Evolutionary conservation across 2,888 invertebrate genomes (phyloP).

Genomic region (Orthosia gothica): DNA sequence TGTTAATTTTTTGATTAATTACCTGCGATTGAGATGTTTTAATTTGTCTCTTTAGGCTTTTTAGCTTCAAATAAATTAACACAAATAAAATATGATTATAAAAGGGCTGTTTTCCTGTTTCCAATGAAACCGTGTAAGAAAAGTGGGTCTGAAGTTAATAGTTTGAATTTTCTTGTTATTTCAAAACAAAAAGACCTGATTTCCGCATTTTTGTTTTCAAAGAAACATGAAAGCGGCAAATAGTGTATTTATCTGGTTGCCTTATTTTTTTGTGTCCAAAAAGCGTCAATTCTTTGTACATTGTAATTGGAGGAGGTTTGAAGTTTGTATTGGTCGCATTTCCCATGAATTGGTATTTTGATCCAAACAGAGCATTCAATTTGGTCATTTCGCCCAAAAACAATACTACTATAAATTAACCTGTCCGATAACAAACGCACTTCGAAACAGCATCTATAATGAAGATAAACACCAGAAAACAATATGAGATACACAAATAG

Average conservation of each 20-base stretch:
- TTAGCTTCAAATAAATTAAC: background rate
- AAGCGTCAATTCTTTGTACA: background rate
- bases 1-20: conserved; percentile 16
- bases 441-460: conserved; percentile 66
- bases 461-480: conserved; percentile 67
- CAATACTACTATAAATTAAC: conserved; percentile 21
- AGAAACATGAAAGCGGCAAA: background rate
- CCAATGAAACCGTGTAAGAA: background rate
- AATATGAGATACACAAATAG: conserved; percentile 69
- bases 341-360: background rate
- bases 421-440: conserved; percentile 21
- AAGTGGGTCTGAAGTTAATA: background rate
- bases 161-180: background rate
- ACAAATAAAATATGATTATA: background rate
- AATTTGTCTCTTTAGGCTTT: background rate
- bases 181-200: background rate
- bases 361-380: background rate
- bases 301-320: background rate
- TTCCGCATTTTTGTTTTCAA: background rate
- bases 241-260: background rate
- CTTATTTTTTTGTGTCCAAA: background rate
- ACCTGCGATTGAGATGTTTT: background rate
- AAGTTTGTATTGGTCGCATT: conserved; percentile 13
- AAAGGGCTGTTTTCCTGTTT: background rate
- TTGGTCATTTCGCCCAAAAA: conserved; percentile 1